Base-by-base conservation (phyloP, 2,797 vertebrate species). In the Botia kubotai region DNA sequence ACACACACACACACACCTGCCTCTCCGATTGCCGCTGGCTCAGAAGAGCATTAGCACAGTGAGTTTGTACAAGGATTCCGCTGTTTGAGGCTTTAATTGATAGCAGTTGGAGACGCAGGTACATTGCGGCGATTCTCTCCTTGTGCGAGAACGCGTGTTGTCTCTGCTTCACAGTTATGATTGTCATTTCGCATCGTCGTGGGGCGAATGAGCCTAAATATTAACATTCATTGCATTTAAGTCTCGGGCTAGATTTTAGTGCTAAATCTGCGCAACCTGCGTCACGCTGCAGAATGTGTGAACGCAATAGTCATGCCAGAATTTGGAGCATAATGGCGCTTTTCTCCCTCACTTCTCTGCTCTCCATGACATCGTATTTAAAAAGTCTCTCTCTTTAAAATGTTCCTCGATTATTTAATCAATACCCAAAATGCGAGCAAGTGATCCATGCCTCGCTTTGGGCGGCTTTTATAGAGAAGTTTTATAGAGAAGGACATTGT, bases 81-180 rank as follows among this genome's bases (percentile, higher is more conserved):
- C 85, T 85, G 89, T 89, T 87, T 90, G 90, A 89, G 89, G 87
- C 86, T 91, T 90, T 92, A 89, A 93, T 93, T 90, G 90, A 88
- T 83, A 89, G 90, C 90, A 76, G 70, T 79, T 89, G 88, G 86
- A 90, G 86, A 88, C 83, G 86, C 88, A 79, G 81, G 87, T 86
- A 75, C 82, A 87, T 88, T 84, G 76, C 86, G 76, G 48, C 23
- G 6, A 23, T 67, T 79, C 63, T 75, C 60, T 53, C 79, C 23
- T 26, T 52, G 57, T 83, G 70, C 4, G 58, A 69, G 72, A 84
- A 82, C 82, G 72, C 29, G 82, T 53, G n/a, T 14, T 46, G 75
- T 43, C 26, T 43, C 63, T 66, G 78, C n/a, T 58, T 57, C 55
- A 13, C 69, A 39, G 46, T 33, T n/a, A 72, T 26, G 2, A 26